Evolutionary conservation across 2,113 vertebrate species (phyloP), one percentile per base, ranked within the genome.

Genomic region (Phainopepla nitens): DNA sequence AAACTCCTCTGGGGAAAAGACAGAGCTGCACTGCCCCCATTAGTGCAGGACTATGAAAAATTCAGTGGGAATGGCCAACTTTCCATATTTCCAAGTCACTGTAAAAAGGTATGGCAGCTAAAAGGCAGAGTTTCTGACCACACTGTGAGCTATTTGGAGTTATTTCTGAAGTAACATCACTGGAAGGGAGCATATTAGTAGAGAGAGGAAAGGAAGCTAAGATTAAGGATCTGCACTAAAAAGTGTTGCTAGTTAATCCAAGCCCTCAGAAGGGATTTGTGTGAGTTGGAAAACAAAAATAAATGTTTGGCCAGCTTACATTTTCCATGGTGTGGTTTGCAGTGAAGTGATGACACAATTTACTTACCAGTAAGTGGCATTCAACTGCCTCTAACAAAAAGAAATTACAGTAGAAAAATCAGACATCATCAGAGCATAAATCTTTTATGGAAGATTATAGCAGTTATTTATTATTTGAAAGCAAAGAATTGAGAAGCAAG

Each of bases 391-490:
- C 95, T 91, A 90, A 96, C 86, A 89, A 90, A 92, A 96, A 95
- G 83, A 87, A 96, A 96, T 96, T 88, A 95, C 82, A 85, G 71
- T 57, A 71, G 90, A 78, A 93, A 93, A 95, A 94, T 72, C 68
- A 68, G 93, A 71, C 81, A 73, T 86, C 87, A 82, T 78, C 87
- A 96, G 89, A 86, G 61, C 58, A 80, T 90, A 84, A 86, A 64
- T 96, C 87, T 79, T 95, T 90, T 87, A 66, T 5, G 7, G 68
- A 51, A 91, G 83, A 88, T 94, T 92, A 91, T 93, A 95, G 95
- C 91, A 79, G 68, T 96, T 94, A 92, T 79, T 92, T 96, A 93
- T 87, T 81, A 82, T 90, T 65, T 94, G 93, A 95, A 95, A 96
- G 95, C 75, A 81, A 60, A 81, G 91, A 53, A 31, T 49, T 72